phyloP scores from a whole-genome alignment of 2,797 vertebrate genomes.

The Tamandua tetradactyla region DNA sequence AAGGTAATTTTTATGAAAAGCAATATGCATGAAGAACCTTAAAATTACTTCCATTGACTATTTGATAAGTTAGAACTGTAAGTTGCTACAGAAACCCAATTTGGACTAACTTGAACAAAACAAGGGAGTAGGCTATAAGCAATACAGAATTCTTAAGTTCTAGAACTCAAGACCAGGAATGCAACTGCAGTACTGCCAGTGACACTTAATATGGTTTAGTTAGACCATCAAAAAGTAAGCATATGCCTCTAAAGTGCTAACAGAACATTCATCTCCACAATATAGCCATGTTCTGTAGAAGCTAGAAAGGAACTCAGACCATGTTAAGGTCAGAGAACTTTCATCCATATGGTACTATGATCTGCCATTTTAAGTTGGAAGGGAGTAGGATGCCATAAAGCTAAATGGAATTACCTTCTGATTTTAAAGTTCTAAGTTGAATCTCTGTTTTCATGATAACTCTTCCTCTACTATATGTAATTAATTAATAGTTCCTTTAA shows the following conservation, averaged over 20 bases:
- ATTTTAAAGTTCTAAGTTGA: background rate
- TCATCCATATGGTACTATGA: background rate
- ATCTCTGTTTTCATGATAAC: background rate
- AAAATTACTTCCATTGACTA: constrained; percentile 1
- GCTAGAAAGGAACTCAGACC: background rate
- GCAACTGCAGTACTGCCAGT: background rate
- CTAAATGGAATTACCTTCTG: background rate
- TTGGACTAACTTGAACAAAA: background rate
- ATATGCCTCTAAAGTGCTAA: background rate
- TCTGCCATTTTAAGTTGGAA: background rate
- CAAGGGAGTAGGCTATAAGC: background rate
- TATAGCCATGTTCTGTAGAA: background rate
- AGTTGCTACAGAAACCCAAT: background rate
- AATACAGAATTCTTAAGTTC: background rate
- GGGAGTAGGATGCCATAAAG: background rate
- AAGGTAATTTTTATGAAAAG: background rate
- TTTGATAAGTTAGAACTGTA: background rate
- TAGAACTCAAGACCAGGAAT: background rate
- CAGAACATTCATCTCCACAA: background rate
- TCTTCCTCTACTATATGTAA: background rate
- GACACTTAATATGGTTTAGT: background rate
- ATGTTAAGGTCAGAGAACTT: background rate
- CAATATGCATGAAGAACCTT: background rate
- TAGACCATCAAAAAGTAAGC: background rate
- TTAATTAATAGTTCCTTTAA: background rate